Evolutionary conservation across 2,888 invertebrate genomes (phyloP).

Genomic region (Halictus ligatus): DNA sequence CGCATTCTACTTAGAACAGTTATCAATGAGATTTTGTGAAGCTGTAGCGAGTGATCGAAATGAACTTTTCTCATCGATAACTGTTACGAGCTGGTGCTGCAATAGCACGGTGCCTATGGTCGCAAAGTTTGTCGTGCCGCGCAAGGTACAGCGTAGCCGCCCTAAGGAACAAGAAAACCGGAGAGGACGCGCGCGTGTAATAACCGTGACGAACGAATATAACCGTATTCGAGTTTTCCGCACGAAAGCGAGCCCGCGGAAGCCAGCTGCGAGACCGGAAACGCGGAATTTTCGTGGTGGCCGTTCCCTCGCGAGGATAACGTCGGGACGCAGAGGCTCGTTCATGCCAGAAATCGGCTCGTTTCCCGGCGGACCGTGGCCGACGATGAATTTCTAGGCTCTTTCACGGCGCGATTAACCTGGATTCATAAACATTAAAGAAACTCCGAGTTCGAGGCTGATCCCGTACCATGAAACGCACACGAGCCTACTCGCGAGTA

Average conservation of each 20-base stretch:
- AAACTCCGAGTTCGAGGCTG: not conserved
- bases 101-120: not conserved
- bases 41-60: too few relatives aligned
- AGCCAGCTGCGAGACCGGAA: slow-evolving; percentile 24
- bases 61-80: too few relatives aligned
- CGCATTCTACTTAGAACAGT: too few relatives aligned
- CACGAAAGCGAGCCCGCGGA: slow-evolving; percentile 43
- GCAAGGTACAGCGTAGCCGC: not conserved
- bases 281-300: slow-evolving; percentile 16
- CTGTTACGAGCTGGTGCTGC: too few relatives aligned
- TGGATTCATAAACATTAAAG: slow-evolving; percentile 1
- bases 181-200: slow-evolving; percentile 44
- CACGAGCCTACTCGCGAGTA: not conserved
- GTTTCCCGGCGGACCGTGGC: not conserved
- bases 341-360: slow-evolving; percentile 3
- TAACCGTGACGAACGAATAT: slow-evolving; percentile 52
- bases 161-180: not conserved
- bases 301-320: not conserved
- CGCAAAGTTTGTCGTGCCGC: not conserved
- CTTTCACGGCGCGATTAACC: slow-evolving; percentile 1
- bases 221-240: slow-evolving; percentile 65
- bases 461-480: not conserved
- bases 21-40: too few relatives aligned
- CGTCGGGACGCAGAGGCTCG: not conserved
- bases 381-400: not conserved